Conservation (phyloP, 2,888 invertebrate genomes). For the Onthophagus sagittarius region DNA sequence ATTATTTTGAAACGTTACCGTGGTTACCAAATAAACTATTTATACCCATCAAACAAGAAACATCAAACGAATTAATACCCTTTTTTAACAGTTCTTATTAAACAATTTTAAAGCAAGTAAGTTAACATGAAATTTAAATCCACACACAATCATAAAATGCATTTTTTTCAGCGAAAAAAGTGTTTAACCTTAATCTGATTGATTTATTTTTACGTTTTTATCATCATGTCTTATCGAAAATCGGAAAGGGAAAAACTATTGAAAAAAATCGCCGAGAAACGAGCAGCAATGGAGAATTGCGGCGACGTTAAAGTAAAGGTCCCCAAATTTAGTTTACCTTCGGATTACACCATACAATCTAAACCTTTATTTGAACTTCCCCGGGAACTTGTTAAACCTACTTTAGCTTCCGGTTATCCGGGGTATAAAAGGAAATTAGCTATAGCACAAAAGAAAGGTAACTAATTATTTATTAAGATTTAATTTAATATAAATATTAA, state of each 20-base stretch:
- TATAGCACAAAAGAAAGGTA: constrained; percentile 44
- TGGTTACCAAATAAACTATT: constrained; percentile 32
- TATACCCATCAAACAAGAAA: neutral
- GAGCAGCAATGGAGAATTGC: constrained; percentile 47
- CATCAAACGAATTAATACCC: neutral
- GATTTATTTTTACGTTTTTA: neutral
- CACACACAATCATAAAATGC: too few species aligned
- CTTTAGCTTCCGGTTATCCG: constrained; percentile 43
- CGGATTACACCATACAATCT: constrained; percentile 56
- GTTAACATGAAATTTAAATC: too few species aligned
- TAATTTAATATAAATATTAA: too few species aligned
- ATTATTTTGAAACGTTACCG: constrained; percentile 27
- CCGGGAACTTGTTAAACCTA: constrained; percentile 52
- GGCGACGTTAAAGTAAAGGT: constrained; percentile 54
- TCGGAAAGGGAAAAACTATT: constrained; percentile 47
- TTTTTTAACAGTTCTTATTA: neutral
- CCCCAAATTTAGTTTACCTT: constrained; percentile 54
- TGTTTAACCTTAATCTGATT: constrained; percentile 15
- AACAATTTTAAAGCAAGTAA: neutral
- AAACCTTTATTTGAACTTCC: constrained; percentile 62
- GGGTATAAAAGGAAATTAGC: constrained; percentile 43
- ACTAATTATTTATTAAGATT: constrained; percentile 1
- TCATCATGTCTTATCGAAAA: constrained; percentile 36
- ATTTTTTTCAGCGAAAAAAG: neutral
- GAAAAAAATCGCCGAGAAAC: constrained; percentile 49